phyloP scores from a whole-genome alignment of 2,888 invertebrate genomes.

The Hydroisotoma schaefferi region DNA sequence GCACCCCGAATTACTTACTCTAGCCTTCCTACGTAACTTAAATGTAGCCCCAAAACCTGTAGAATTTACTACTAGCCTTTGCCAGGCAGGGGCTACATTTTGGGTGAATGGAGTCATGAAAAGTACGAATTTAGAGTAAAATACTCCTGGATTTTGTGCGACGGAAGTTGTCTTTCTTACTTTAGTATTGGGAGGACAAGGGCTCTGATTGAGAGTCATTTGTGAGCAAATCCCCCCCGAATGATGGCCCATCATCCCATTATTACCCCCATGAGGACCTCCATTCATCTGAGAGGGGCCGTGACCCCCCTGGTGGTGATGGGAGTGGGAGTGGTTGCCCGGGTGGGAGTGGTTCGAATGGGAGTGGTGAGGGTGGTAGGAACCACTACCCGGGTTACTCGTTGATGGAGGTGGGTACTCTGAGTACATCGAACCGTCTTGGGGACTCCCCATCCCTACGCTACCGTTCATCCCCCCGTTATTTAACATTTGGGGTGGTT shows the following conservation, averaged over 20 bases:
- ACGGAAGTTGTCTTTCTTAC: no score
- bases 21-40: no score
- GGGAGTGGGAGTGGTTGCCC: not conserved
- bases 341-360: conserved; percentile 18
- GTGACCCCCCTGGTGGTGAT: conserved; percentile 20
- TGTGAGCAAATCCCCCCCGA: conserved; percentile 47
- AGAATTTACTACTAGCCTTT: no score
- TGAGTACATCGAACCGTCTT: conserved; percentile 18
- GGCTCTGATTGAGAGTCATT: conserved; percentile 46
- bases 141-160: no score
- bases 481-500: conserved; percentile 44
- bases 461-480: conserved; percentile 46
- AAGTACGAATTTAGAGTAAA: no score
- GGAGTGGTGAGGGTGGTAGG: conserved; percentile 19
- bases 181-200: conserved; percentile 45
- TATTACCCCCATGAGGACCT: conserved; percentile 30
- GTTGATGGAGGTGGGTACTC: conserved; percentile 27
- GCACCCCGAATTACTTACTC: no score
- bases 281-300: conserved; percentile 13
- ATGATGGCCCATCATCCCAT: conserved; percentile 45
- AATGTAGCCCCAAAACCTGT: no score
- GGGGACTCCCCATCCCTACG: no score
- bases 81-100: no score
- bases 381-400: conserved; percentile 37
- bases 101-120: no score